Percentiles rank a stretch among this genome's conserved stretches.
These are phyloP conservation scores for Nibea albiflora DNA, from an alignment of 2,113 vertebrate species.

Conservation along the genomic window DNA sequence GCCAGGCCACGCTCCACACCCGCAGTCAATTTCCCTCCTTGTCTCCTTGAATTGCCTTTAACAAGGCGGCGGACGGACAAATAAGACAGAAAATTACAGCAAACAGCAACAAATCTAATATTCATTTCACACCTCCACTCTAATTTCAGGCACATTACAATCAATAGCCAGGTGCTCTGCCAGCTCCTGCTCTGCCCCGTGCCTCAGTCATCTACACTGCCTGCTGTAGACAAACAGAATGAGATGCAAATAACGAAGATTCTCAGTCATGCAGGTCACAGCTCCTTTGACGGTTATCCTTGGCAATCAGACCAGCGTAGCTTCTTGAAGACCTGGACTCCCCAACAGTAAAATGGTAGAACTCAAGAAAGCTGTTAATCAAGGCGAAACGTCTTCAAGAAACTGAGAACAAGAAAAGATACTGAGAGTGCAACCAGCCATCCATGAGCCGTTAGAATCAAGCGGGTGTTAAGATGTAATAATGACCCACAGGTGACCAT, in stretches of 20 bases:
- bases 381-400: too few species aligned
- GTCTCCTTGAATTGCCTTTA: conserved; percentile 64
- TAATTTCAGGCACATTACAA: conserved; percentile 60
- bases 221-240: conserved; percentile 14
- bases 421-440: too few species aligned
- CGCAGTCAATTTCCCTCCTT: conserved; percentile 34
- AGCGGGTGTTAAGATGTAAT: too few species aligned
- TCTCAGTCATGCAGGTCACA: neutral
- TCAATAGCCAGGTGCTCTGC: conserved; percentile 43
- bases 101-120: conserved; percentile 66
- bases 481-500: too few species aligned
- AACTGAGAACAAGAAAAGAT: too few species aligned
- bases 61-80: conserved; percentile 43
- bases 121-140: conserved; percentile 66
- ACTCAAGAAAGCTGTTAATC: too few species aligned
- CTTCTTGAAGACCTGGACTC: too few species aligned
- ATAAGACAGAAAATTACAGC: conserved; percentile 56
- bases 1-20: neutral
- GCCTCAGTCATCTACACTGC: too few species aligned
- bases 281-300: too few species aligned
- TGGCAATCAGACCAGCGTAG: too few species aligned
- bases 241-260: conserved; percentile 26
- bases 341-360: too few species aligned
- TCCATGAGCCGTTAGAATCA: too few species aligned
- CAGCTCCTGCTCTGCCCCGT: neutral